phyloP scores from a whole-genome alignment of 2,888 invertebrate genomes.

The Mystacides longicornis region DNA sequence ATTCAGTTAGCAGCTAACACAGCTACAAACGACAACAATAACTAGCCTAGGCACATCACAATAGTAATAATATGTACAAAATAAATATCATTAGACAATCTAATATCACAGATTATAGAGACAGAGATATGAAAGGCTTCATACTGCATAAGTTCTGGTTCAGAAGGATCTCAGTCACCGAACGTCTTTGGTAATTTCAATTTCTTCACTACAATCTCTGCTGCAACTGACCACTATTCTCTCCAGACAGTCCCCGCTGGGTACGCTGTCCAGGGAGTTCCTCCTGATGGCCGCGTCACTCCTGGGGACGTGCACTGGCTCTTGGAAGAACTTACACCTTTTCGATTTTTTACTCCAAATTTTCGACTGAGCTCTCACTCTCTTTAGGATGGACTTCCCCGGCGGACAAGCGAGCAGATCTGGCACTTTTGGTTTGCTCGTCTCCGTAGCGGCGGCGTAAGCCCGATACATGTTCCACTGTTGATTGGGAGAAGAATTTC shows the following conservation, averaged over 20 bases:
- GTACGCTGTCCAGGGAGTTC: slow-evolving; percentile 13
- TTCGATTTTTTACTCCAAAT: slow-evolving; percentile 20
- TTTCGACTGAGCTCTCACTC: slow-evolving; percentile 22
- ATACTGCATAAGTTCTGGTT: too few relatives aligned
- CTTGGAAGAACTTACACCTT: slow-evolving; percentile 22
- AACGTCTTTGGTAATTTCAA: slow-evolving; percentile 5
- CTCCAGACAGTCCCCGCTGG: slow-evolving; percentile 11
- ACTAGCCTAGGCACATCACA: too few relatives aligned
- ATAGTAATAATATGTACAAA: too few relatives aligned
- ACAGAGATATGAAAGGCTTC: too few relatives aligned
- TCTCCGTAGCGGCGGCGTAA: slow-evolving; percentile 18
- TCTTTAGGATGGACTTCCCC: slow-evolving; percentile 24
- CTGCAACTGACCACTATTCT: slow-evolving; percentile 4
- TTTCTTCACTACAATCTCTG: neutral
- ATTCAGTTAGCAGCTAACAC: too few relatives aligned
- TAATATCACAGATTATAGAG: too few relatives aligned
- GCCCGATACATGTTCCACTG: slow-evolving; percentile 17
- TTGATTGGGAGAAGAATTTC: slow-evolving; percentile 19
- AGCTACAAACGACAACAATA: too few relatives aligned
- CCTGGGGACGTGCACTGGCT: slow-evolving; percentile 1
- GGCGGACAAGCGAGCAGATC: slow-evolving; percentile 19
- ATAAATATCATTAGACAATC: too few relatives aligned
- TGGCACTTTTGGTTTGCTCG: slow-evolving; percentile 6
- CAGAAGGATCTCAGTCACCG: slow-evolving; percentile 16
- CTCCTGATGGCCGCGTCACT: slow-evolving; percentile 10